A percentile compares a stretch with the other conserved stretches of the same genome.
Evolutionary conservation across 2,797 vertebrate species (phyloP).

Genomic region (Cuniculus paca): DNA sequence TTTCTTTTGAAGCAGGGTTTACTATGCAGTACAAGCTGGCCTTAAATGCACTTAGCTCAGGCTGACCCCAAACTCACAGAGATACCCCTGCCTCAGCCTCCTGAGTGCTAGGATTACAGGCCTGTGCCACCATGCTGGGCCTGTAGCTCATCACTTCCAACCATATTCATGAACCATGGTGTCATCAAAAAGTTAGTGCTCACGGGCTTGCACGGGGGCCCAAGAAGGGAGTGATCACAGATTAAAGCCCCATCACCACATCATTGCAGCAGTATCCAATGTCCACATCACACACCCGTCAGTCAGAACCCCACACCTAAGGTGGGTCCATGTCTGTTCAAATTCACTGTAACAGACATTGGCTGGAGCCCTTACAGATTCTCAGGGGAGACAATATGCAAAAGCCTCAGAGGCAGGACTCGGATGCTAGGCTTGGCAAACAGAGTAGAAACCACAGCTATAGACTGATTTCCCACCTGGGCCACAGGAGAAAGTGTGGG

Average conservation of each 20-base stretch:
- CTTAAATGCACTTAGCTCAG: background rate
- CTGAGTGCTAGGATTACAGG: background rate
- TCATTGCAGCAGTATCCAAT: background rate
- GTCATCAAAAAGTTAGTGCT: background rate
- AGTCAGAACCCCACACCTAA: background rate
- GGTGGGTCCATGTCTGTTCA: background rate
- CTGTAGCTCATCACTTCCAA: background rate
- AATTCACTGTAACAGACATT: background rate
- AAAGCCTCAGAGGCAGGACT: background rate
- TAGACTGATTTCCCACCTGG: background rate
- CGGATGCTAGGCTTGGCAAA: background rate
- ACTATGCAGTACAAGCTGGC: background rate
- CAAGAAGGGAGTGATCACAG: background rate
- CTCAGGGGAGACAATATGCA: background rate
- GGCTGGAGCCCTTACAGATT: background rate
- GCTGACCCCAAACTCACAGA: background rate
- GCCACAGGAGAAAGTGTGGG: background rate
- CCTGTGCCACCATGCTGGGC: background rate
- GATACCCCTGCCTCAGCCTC: background rate
- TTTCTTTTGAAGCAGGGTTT: background rate
- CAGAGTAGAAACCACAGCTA: background rate
- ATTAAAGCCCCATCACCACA: background rate
- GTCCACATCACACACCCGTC: background rate
- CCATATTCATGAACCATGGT: background rate
- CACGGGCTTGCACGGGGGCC: background rate